Evolutionary conservation across 2,888 invertebrate species (phyloP).

Genomic region (Dicyrtomina minuta): DNA sequence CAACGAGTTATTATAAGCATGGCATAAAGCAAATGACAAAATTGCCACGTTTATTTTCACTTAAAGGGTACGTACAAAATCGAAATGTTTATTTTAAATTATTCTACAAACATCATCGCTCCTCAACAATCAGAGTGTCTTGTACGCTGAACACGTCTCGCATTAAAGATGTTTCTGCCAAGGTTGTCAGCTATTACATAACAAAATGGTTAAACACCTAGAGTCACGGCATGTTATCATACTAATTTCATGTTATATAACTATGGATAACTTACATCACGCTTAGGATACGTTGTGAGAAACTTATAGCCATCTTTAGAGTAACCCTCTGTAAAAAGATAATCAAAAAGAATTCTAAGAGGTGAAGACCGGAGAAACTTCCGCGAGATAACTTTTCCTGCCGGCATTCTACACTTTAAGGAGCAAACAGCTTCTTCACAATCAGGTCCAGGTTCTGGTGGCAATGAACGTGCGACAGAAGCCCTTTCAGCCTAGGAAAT

Average conservation of each 20-base stretch:
- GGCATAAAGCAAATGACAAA: no score
- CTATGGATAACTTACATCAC: conserved; percentile 49
- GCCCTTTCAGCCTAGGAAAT: conserved; percentile 41
- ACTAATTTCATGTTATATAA: neutral
- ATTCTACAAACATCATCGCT: conserved; percentile 44
- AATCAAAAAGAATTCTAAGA: conserved; percentile 51
- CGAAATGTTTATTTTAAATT: conserved; percentile 14
- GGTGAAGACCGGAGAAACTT: conserved; percentile 47
- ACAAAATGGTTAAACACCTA: neutral
- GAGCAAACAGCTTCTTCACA: conserved; percentile 47
- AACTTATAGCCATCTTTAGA: conserved; percentile 49
- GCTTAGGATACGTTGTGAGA: conserved; percentile 52
- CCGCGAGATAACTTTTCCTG: conserved; percentile 50
- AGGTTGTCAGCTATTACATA: conserved; percentile 41
- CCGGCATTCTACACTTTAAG: conserved; percentile 50
- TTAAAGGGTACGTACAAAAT: conserved; percentile 20
- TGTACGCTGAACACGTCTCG: conserved; percentile 51
- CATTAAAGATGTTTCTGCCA: conserved; percentile 45
- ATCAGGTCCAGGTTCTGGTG: conserved; percentile 48
- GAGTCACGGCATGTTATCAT: neutral
- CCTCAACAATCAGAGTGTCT: conserved; percentile 52
- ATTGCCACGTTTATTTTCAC: neutral
- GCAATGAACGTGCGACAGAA: conserved; percentile 43
- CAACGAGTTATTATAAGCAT: no score
- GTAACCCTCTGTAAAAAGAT: conserved; percentile 51